These are phyloP conservation scores for Diogma glabrata DNA, from an alignment of 2,888 invertebrate genomes.

Conservation along the genomic window DNA sequence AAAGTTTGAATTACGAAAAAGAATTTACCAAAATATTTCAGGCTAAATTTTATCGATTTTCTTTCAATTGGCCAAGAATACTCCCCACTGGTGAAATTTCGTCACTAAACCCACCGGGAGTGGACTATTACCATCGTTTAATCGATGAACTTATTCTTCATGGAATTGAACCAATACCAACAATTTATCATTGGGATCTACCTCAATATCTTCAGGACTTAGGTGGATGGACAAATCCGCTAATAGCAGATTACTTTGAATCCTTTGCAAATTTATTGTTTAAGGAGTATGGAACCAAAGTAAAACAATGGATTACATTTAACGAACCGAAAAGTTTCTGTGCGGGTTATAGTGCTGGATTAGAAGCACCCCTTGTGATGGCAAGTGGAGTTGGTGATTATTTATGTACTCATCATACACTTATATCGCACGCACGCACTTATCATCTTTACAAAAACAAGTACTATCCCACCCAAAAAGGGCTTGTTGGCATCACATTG, in stretches of 20 bases:
- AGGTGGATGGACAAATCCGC: slow-evolving; percentile 41
- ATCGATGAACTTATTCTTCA: not conserved
- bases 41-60: slow-evolving; percentile 18
- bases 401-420: slow-evolving; percentile 39
- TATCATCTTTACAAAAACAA: slow-evolving; percentile 29
- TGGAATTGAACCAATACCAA: slow-evolving; percentile 48
- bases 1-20: too few relatives aligned
- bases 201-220: slow-evolving; percentile 42
- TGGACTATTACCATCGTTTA: slow-evolving; percentile 3
- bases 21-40: too few relatives aligned
- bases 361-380: slow-evolving; percentile 27
- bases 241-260: slow-evolving; percentile 38
- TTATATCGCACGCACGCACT: slow-evolving; percentile 41
- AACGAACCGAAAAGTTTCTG: slow-evolving; percentile 43
- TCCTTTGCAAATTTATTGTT: slow-evolving; percentile 39
- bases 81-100: slow-evolving; percentile 44
- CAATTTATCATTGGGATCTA: slow-evolving; percentile 44
- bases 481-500: slow-evolving; percentile 27
- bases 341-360: slow-evolving; percentile 37
- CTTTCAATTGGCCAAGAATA: slow-evolving; percentile 33
- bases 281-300: slow-evolving; percentile 38
- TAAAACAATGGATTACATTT: slow-evolving; percentile 45
- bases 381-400: slow-evolving; percentile 39
- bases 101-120: slow-evolving; percentile 25
- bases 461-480: slow-evolving; percentile 20